phyloP scores from a whole-genome alignment of 2,113 vertebrate genomes.

The Rhodinocichla rosea region DNA sequence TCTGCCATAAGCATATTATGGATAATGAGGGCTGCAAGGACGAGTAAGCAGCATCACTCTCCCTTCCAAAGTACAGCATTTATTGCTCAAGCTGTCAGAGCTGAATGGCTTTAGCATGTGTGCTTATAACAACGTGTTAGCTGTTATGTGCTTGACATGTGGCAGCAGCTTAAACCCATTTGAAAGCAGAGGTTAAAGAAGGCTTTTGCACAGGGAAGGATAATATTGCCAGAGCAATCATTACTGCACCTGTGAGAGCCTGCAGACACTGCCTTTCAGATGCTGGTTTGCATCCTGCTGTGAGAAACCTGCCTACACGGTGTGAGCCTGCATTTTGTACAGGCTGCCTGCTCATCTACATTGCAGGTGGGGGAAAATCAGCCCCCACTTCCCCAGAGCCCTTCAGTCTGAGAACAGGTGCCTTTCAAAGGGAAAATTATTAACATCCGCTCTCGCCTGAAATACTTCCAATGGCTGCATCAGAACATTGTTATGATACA shows the following conservation, averaged over 20 bases:
- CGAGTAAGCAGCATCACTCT: background rate
- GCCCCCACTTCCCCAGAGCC: accelerated
- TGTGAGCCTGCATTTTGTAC: background rate
- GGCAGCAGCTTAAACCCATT: background rate
- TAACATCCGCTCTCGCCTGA: background rate
- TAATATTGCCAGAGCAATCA: background rate
- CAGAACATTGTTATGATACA: background rate
- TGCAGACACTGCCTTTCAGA: background rate
- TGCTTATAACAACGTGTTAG: background rate
- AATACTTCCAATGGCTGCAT: background rate
- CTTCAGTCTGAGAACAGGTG: background rate
- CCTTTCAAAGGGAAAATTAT: background rate
- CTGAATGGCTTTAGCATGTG: background rate
- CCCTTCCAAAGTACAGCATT: background rate
- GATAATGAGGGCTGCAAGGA: background rate
- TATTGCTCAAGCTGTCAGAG: background rate
- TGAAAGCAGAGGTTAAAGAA: background rate
- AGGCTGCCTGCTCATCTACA: background rate
- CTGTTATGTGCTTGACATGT: background rate
- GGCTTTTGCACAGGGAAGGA: background rate
- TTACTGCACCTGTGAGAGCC: background rate
- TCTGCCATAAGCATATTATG: background rate
- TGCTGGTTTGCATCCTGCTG: background rate
- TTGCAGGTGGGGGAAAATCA: background rate
- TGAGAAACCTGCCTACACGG: accelerated